Conservation (phyloP, 2,797 vertebrate genomes). For the Alectoris magna region DNA sequence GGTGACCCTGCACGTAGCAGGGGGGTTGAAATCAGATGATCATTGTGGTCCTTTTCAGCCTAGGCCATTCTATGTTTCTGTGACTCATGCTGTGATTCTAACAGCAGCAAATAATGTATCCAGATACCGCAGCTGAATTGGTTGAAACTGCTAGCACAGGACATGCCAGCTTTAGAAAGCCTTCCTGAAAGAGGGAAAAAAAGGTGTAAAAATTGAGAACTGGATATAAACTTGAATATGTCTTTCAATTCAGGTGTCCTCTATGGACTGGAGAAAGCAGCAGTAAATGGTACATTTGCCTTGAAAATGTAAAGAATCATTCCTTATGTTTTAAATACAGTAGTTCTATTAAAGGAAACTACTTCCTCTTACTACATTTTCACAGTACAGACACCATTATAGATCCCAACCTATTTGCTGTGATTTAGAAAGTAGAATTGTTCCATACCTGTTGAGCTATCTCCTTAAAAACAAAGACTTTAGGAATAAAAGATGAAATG, state of each 20-base stretch:
- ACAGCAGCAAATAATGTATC: background rate
- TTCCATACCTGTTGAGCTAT: no score
- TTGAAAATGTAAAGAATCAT: rapidly evolving
- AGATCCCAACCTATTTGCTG: background rate
- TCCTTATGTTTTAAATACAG: background rate
- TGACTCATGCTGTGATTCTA: no score
- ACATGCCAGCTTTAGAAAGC: background rate
- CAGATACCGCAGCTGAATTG: background rate
- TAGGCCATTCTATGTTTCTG: no score
- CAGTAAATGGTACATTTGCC: background rate
- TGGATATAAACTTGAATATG: background rate
- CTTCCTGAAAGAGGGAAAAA: background rate
- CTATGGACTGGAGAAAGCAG: background rate
- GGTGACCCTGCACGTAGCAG: no score
- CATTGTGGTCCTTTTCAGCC: no score
- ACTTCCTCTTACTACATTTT: background rate
- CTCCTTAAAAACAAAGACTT: background rate
- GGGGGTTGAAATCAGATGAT: no score
- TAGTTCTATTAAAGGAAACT: background rate
- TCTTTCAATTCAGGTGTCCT: background rate
- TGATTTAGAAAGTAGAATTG: background rate
- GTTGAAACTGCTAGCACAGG: background rate
- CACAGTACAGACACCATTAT: background rate
- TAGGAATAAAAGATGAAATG: background rate
- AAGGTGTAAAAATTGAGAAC: rapidly evolving